Percentiles rank a stretch among this genome's conserved stretches.
Evolutionary conservation across 2,113 vertebrate genomes (phyloP).

Genomic region (Dasypus novemcinctus): DNA sequence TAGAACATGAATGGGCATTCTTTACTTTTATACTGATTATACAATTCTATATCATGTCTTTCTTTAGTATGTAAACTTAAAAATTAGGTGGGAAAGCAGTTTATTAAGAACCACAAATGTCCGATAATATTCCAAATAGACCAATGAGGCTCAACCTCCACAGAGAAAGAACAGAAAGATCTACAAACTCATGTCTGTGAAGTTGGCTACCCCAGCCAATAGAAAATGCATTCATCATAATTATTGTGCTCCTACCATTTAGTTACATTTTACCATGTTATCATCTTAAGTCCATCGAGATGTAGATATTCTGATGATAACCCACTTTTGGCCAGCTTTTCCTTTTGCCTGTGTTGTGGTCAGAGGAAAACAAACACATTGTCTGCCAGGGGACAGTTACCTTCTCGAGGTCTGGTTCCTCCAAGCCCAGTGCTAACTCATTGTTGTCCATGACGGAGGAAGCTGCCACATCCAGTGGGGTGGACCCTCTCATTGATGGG

Average conservation of each 20-base stretch:
- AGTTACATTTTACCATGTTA: not conserved
- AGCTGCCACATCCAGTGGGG: constrained; percentile 96
- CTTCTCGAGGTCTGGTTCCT: constrained; percentile 98
- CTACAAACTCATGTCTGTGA: not conserved
- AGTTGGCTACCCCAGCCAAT: not conserved
- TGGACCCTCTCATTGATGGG: constrained; percentile 97
- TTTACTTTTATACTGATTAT: not conserved
- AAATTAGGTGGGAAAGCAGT: not conserved
- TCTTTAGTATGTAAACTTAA: not conserved
- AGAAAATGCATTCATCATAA: not conserved
- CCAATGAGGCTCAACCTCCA: not conserved
- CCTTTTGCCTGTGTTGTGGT: not conserved
- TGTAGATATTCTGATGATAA: not conserved
- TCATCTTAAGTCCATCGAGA: too few species aligned
- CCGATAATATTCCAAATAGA: not conserved
- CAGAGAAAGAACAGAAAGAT: not conserved
- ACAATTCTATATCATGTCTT: not conserved
- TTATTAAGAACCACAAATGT: not conserved
- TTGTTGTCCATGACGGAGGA: constrained; percentile 99
- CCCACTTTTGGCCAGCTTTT: not conserved
- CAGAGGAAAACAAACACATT: not conserved
- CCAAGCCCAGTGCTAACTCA: constrained; percentile 93
- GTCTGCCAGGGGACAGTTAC: constrained; percentile 73
- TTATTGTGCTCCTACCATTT: not conserved
- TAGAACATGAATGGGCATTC: not conserved